phyloP scores from a whole-genome alignment of 2,797 vertebrate genomes.

The Crypturellus tataupa region DNA sequence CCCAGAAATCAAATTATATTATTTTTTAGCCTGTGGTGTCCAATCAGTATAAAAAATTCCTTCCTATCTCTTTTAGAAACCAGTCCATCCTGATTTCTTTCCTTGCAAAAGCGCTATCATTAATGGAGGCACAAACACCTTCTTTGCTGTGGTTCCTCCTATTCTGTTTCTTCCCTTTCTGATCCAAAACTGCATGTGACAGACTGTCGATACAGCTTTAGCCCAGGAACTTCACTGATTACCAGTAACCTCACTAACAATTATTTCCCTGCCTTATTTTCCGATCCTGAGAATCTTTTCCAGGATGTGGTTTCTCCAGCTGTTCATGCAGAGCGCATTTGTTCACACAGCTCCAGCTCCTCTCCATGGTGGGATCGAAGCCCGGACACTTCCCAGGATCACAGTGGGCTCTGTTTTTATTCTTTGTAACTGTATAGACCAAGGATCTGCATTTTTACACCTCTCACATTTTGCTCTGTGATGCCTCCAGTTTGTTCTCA shows the following conservation, averaged over 20 bases:
- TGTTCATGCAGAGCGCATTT: accelerated
- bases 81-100: background rate
- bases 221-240: background rate
- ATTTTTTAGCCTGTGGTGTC: background rate
- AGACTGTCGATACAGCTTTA: background rate
- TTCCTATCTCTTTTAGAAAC: background rate
- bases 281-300: background rate
- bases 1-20: constrained; percentile 10
- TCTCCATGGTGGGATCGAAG: background rate
- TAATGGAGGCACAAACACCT: background rate
- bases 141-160: background rate
- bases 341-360: background rate
- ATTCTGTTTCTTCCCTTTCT: background rate
- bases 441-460: background rate
- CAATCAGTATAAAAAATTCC: background rate
- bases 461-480: background rate
- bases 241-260: background rate
- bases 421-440: accelerated
- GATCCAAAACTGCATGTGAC: background rate
- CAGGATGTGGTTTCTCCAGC: background rate
- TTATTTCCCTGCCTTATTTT: background rate
- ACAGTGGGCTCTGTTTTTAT: accelerated
- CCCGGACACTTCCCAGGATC: accelerated
- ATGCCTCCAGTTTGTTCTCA: background rate
- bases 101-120: background rate